These are phyloP conservation scores for Drosophila kikkawai DNA, from an alignment of 1,140 invertebrate genomes.

Conservation along the genomic window DNA sequence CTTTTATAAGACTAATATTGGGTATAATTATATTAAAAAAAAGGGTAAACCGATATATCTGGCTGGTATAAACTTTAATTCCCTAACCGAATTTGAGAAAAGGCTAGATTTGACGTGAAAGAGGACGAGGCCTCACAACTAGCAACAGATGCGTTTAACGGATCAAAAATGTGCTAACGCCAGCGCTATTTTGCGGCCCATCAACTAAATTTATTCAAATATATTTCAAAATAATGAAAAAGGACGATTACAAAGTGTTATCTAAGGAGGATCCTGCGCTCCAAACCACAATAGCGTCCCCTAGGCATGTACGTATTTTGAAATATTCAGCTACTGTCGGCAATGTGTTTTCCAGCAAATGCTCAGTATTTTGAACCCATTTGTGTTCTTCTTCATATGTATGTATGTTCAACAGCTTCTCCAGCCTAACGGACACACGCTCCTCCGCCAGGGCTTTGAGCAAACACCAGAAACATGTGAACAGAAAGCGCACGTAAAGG, in stretches of 20 bases:
- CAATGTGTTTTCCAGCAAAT: not conserved
- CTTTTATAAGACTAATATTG: too few species aligned
- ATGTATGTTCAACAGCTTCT: not conserved
- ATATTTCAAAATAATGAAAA: conserved; percentile 1
- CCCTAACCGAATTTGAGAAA: not conserved
- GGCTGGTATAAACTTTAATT: not conserved
- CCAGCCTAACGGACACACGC: not conserved
- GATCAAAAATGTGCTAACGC: conserved; percentile 4
- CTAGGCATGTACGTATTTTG: conserved; percentile 2
- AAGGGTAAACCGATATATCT: too few species aligned
- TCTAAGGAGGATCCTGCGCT: too few species aligned
- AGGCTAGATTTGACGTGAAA: not conserved
- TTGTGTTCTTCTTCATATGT: not conserved
- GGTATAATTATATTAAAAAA: too few species aligned
- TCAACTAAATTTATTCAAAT: conserved; percentile 18
- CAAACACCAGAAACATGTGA: not conserved
- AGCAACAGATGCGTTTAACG: not conserved
- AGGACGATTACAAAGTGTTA: not conserved
- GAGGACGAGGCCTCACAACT: not conserved
- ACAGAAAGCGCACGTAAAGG: not conserved
- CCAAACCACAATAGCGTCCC: too few species aligned
- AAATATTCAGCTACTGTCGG: too few species aligned
- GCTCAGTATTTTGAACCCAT: not conserved
- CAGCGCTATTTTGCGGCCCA: not conserved
- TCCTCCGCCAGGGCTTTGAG: not conserved